Base-by-base conservation (phyloP, 30 jellyfish, hydroid and myxozoan species). In the Clytia hemisphaerica region DNA sequence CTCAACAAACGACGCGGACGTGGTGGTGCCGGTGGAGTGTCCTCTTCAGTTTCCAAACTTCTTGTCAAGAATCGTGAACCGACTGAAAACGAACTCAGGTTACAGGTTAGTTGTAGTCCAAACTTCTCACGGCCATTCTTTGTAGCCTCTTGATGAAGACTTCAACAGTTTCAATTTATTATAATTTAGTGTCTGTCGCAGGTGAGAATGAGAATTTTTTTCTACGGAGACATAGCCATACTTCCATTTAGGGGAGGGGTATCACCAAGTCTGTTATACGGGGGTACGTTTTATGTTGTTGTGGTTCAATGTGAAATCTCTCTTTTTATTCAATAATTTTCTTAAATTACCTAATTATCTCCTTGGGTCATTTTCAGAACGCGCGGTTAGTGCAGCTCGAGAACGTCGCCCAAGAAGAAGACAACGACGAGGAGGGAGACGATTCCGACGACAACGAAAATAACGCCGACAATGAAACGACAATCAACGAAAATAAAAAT, bases 1-100 rank as follows among this genome's bases (percentile, higher is more conserved):
- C 45, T 89, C 67, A 89, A 89, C 82, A 89, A 89, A 62, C 76
- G 98, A 40, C 75, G 98, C 1, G 93, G 88, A 2, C 69, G 87
- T 33, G 98, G 98, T 14, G 98, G 98, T 36, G 94, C 94, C n/a
- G 98, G 98, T 2, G 98, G 98, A 1, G 83, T 89, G 10, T 30
- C 95, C 22, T 89, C 98, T 15, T 85, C 98, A 16, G 98, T 89
- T 4, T 89, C 98, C 6, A 89, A 89, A 65, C 72, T 89, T 37
- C 71, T 89, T 42, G 98, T 89, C 40, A 72, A 80, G 71, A 75
- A 71, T 71, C 82, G 98, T 53, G 95, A 89, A 51, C 93, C 98
- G 44, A 89, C 94, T 24, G 98, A 89, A 45, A 77, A 81, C 24
- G 98, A 89, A 54, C 33, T 72, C 22, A 76, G 83, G 37, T 40